These are phyloP conservation scores for Operophtera brumata DNA, from an alignment of 2,888 invertebrate species.

Conservation along the genomic window DNA sequence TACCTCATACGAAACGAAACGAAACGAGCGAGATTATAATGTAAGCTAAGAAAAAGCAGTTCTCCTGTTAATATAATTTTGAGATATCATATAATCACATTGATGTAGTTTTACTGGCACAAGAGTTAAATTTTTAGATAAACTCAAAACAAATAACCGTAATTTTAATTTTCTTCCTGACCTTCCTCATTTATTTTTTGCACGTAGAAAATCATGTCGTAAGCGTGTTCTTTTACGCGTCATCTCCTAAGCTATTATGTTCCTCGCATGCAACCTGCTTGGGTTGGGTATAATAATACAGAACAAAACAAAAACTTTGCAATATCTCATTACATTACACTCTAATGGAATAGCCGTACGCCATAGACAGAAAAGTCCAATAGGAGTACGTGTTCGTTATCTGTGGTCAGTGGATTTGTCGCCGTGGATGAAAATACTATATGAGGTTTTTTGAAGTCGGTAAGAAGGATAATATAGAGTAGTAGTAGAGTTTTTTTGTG, in stretches of 20 bases:
- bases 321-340: constrained; percentile 30
- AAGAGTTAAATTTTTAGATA: neutral
- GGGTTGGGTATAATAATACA: constrained; percentile 24
- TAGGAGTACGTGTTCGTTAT: too few species aligned
- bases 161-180: too few species aligned
- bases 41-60: too few species aligned
- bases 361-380: neutral
- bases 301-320: constrained; percentile 24
- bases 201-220: neutral
- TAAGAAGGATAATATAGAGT: too few species aligned
- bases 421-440: too few species aligned
- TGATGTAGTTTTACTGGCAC: neutral
- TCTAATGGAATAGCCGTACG: constrained; percentile 30
- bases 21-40: too few species aligned
- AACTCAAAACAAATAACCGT: neutral
- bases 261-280: constrained; percentile 28
- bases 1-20: too few species aligned
- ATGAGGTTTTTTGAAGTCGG: too few species aligned
- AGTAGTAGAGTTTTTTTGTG: too few species aligned
- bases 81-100: too few species aligned
- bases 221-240: neutral
- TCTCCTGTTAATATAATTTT: too few species aligned
- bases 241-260: constrained; percentile 20
- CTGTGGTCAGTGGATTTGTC: too few species aligned
- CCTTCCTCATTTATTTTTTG: neutral